These are phyloP conservation scores for Troides aeacus DNA, from an alignment of 2,888 invertebrate genomes.

Conservation along the genomic window DNA sequence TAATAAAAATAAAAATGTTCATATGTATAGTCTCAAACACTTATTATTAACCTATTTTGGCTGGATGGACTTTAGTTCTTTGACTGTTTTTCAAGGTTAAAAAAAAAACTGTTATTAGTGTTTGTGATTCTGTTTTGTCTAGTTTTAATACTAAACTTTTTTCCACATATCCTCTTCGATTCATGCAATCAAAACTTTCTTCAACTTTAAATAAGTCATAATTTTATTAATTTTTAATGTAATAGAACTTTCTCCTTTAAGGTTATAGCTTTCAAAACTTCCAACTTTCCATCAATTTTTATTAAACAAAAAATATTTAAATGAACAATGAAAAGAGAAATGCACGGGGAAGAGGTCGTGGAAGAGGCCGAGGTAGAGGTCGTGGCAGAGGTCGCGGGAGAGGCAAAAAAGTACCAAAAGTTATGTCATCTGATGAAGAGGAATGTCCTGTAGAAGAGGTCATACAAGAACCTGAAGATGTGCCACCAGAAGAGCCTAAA, in stretches of 20 bases:
- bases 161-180: background rate
- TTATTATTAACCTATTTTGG: background rate
- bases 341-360: constrained; percentile 86
- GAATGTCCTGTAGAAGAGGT: constrained; percentile 76
- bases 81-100: background rate
- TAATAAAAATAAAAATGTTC: no score
- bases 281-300: constrained; percentile 9
- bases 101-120: background rate
- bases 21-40: no score
- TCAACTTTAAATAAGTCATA: background rate
- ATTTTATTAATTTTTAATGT: background rate
- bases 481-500: constrained; percentile 62
- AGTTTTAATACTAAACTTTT: background rate
- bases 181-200: background rate
- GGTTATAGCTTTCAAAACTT: constrained; percentile 19
- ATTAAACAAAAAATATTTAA: constrained; percentile 24
- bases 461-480: constrained; percentile 76
- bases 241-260: background rate
- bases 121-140: constrained; percentile 1
- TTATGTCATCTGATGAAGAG: constrained; percentile 82
- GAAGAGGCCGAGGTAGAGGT: constrained; percentile 88
- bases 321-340: constrained; percentile 82
- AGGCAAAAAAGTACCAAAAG: constrained; percentile 87
- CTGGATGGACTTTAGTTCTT: background rate
- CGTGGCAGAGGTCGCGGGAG: constrained; percentile 85